These are phyloP conservation scores for Ciconia boyciana DNA, from an alignment of 2,113 vertebrate genomes.

Conservation along the genomic window DNA sequence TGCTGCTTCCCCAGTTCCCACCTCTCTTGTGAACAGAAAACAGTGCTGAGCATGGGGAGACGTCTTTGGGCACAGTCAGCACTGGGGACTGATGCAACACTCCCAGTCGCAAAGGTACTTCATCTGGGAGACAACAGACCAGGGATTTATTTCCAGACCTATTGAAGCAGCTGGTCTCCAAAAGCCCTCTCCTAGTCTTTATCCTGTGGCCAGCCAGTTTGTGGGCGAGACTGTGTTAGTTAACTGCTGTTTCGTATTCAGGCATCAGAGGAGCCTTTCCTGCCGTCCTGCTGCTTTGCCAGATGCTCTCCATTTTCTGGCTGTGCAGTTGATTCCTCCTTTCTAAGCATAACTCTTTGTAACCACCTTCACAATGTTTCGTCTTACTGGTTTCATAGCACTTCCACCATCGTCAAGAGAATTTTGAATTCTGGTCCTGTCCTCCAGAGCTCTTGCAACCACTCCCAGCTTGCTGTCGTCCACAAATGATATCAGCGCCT, in stretches of 20 bases:
- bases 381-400: background rate
- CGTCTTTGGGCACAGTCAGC: fast-evolving
- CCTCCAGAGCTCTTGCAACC: background rate
- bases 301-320: background rate
- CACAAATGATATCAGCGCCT: fast-evolving
- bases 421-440: background rate
- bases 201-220: background rate
- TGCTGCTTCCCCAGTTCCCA: fast-evolving
- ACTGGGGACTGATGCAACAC: fast-evolving
- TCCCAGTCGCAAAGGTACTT: fast-evolving
- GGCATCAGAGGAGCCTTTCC: background rate
- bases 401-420: background rate
- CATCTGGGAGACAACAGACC: fast-evolving
- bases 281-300: background rate
- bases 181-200: background rate
- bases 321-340: background rate
- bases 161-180: background rate
- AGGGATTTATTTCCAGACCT: background rate
- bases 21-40: background rate
- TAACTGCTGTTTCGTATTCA: background rate
- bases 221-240: background rate
- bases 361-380: background rate
- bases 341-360: background rate
- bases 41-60: fast-evolving
- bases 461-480: background rate